Percentiles rank a stretch among this genome's conserved stretches.
phyloP scores from a whole-genome alignment of 2,113 vertebrate genomes.

The Zootoca vivipara region DNA sequence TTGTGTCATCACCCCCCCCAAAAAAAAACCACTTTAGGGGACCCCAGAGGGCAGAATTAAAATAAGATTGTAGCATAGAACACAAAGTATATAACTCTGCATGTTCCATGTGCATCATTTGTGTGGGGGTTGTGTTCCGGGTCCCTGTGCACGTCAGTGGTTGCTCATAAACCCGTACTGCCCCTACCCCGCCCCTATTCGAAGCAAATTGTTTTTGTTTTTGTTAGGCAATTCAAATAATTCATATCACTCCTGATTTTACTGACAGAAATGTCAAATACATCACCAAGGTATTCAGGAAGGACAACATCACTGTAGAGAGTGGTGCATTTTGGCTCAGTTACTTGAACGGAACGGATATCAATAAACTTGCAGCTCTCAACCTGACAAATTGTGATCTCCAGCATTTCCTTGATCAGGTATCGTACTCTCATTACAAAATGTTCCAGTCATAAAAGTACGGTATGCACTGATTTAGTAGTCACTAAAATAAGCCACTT shows the following conservation, averaged over 20 bases:
- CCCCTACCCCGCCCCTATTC: too few relatives aligned
- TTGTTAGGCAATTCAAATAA: neutral
- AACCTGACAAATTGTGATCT: constrained; percentile 78
- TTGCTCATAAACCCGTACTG: too few relatives aligned
- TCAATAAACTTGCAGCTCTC: constrained; percentile 67
- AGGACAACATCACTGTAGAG: constrained; percentile 80
- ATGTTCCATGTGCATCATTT: neutral
- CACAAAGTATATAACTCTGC: neutral
- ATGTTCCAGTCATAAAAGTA: neutral
- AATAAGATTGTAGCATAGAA: neutral
- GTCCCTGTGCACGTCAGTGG: too few relatives aligned
- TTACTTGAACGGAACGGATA: constrained; percentile 70
- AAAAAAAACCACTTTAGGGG: neutral
- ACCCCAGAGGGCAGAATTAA: neutral
- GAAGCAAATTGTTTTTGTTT: neutral
- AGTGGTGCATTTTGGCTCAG: constrained; percentile 74
- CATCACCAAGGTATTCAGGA: constrained; percentile 82
- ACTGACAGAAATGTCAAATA: constrained; percentile 84
- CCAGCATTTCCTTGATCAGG: constrained; percentile 87
- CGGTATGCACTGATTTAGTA: neutral
- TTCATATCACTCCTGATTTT: constrained; percentile 1
- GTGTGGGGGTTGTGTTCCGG: too few relatives aligned
- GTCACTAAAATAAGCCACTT: too few relatives aligned
- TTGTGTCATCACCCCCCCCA: too few relatives aligned
- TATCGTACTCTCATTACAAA: constrained; percentile 56